Conservation (phyloP, 1,140 invertebrate species). For the Aphelinus atriplicis region DNA sequence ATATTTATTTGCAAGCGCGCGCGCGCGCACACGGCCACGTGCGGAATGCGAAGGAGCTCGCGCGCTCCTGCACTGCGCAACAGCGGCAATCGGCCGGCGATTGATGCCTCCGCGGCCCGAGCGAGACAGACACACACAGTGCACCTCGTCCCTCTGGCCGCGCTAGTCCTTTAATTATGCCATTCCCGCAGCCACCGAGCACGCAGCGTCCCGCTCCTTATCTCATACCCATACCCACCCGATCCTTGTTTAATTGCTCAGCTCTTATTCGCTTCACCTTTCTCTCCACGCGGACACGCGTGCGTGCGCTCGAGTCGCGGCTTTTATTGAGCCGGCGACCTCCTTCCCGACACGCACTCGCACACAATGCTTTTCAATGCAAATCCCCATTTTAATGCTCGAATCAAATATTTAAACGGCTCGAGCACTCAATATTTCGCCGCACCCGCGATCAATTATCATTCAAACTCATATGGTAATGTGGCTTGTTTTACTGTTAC, state of each 20-base stretch:
- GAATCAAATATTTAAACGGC: conserved; percentile 5
- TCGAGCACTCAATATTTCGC: conserved; percentile 1
- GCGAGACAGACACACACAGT: not conserved
- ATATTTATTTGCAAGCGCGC: conserved; percentile 17
- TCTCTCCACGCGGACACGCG: too few species aligned
- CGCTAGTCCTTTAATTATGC: conserved; percentile 8
- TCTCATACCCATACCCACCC: not conserved
- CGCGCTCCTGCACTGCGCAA: conserved; percentile 8
- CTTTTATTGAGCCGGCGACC: too few species aligned
- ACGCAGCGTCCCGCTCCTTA: too few species aligned
- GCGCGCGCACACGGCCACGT: not conserved
- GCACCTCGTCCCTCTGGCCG: not conserved
- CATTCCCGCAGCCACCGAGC: not conserved
- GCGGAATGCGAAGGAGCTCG: conserved; percentile 8
- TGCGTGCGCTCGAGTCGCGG: too few species aligned
- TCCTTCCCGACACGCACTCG: too few species aligned
- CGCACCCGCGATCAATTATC: not conserved
- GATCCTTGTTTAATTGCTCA: not conserved
- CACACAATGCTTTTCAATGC: conserved; percentile 20
- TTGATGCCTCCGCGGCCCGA: not conserved
- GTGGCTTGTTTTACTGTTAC: not conserved
- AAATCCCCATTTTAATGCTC: not conserved
- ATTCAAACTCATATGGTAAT: not conserved
- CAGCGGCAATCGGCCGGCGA: not conserved
- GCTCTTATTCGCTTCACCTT: too few species aligned